phyloP scores from a whole-genome alignment of 2,797 vertebrate genomes.

The Trichosurus vulpecula region DNA sequence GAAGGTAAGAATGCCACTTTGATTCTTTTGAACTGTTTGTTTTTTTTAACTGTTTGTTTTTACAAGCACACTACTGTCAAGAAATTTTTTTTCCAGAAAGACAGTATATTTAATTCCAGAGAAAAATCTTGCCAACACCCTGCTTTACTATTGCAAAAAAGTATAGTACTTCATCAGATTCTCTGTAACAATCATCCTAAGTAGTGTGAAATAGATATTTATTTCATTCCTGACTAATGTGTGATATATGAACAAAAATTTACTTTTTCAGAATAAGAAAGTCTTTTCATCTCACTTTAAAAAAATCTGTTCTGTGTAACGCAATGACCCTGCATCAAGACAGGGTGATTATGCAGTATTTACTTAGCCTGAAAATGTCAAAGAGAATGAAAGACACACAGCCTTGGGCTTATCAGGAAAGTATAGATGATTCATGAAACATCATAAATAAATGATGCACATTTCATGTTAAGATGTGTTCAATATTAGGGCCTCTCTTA shows the following conservation, averaged over 20 bases:
- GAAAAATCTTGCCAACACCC: slow-evolving; percentile 74
- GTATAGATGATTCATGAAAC: slow-evolving; percentile 86
- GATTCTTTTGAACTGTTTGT: no score
- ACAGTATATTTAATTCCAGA: slow-evolving; percentile 78
- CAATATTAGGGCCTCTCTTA: slow-evolving; percentile 80
- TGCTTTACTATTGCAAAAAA: slow-evolving; percentile 75
- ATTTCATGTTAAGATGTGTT: slow-evolving; percentile 80
- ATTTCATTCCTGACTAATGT: slow-evolving; percentile 76
- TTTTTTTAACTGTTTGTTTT: slow-evolving; percentile 66
- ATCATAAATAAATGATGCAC: slow-evolving; percentile 85
- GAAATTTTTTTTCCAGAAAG: slow-evolving; percentile 58
- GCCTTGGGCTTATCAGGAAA: slow-evolving; percentile 86
- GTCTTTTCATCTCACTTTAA: slow-evolving; percentile 80
- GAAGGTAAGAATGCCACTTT: slow-evolving; percentile 59
- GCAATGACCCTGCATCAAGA: slow-evolving; percentile 85
- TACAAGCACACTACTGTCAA: slow-evolving; percentile 75
- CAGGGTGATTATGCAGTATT: slow-evolving; percentile 82
- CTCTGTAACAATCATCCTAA: slow-evolving; percentile 79
- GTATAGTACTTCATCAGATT: slow-evolving; percentile 81
- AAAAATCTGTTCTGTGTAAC: slow-evolving; percentile 84
- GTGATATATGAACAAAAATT: slow-evolving; percentile 80
- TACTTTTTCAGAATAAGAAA: slow-evolving; percentile 83
- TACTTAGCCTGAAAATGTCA: slow-evolving; percentile 86
- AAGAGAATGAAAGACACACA: slow-evolving; percentile 86
- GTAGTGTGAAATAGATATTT: slow-evolving; percentile 79